Base-by-base conservation (phyloP, 2,113 vertebrate species). In the Hyperopisus bebe region DNA sequence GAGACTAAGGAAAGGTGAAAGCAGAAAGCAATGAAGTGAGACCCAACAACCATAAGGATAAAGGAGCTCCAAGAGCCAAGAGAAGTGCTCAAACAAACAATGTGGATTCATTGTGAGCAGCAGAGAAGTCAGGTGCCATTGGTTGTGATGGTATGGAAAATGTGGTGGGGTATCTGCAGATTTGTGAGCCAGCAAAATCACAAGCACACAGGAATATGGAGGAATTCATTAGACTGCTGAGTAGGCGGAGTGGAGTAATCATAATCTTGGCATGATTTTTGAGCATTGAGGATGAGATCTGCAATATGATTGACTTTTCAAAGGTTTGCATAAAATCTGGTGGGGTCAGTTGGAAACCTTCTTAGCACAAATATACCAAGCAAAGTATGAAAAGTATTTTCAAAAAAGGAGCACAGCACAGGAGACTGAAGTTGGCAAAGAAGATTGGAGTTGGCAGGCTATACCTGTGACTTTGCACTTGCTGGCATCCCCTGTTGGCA, bases 1-100 rank as follows among this genome's bases (percentile, higher is more conserved):
- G 97, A 98, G 96, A 98, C 97, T 98, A 97, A 96, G 92, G 94
- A 91, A 95, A 94, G 95, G 97, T 97, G 96, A 96, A 97, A 97
- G 97, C 97, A 96, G 95, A 95, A 94, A 96, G 95, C 95, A 96
- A 97, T 13, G 95, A 95, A 95, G 96, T 96, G 94, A 96, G 95
- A 93, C 93, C 24, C 95, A 94, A 94, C 93, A 96, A 93, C 94
- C 90, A 90, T 89, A 92, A 85, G 35, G 77, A 89, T 19, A 47
- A 94, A 92, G 94, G 94, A 95, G 92, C 93, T 94, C 94, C 91
- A 92, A 92, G 90, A 94, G 50, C 11, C 48, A 48, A 48, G 48
- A 13, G 11, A 13, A 48, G 94, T 91, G 55, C 74, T 88, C 88
- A 88, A 90, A 55, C 66, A 88, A 86, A 91, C 48, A 92, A 74